Evolutionary conservation across 2,888 invertebrate genomes (phyloP), one percentile per base, ranked within the genome.

Genomic region (Mythimna pallens): DNA sequence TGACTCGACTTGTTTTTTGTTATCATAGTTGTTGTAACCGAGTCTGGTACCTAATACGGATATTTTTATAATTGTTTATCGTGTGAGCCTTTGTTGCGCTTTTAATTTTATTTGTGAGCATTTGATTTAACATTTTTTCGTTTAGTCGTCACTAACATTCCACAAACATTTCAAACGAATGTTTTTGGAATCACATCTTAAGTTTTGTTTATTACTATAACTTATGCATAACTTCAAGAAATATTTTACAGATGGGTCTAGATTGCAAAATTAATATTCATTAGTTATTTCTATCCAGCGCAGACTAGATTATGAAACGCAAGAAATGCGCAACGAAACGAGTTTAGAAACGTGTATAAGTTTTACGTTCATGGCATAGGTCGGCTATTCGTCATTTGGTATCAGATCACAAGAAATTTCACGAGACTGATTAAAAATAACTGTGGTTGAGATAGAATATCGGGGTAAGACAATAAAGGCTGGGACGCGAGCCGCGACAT

Each of bases 1-100:
- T 88, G 92, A 90, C 93, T 94, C 89, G 92, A 89, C 92, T 91
- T 90, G 91, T 94, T 96, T 95, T 95, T 96, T 95, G 93, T 94
- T 93, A 94, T 93, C 92, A 94, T 94, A 95, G 94, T 93, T 92
- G 93, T 93, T 92, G 90, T 91, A 90, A 89, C 90, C 90, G 88
- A 93, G 91, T 89, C 90, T 91, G 89, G 90, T 92, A 92, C 91
- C 91, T 91, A 92, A 92, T 91, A 90, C 90, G 87, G 86, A 87
- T 92, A 92, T 92, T 92, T 83, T 92, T 92, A 93, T 92, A 92
- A 89, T 89, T 90, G 88, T 89, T 90, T 87, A 85, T 85, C 80
- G 82, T 85, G 85, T 80, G 82, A 87, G 83, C 57, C 80, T 85
- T 86, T 78, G 80, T 86, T 81, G 71, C 62, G 82, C 65, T 83